phyloP scores from a whole-genome alignment of 2,113 vertebrate species.

The Labeo rohita region DNA sequence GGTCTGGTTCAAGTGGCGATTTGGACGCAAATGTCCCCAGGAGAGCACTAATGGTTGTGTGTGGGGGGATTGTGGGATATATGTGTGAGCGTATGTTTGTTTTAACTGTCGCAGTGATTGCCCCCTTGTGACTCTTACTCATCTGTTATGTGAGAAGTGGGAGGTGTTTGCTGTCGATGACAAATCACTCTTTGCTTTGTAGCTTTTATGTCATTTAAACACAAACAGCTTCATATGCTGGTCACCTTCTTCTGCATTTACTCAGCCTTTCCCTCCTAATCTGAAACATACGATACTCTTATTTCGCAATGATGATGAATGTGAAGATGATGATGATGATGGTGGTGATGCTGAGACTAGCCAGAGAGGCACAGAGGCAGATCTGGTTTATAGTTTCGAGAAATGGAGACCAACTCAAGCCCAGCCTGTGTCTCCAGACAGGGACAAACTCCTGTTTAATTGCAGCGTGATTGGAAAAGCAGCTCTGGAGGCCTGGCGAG shows the following conservation, averaged over 20 bases:
- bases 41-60: conserved; percentile 55
- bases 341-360: conserved; percentile 24
- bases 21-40: conserved; percentile 65
- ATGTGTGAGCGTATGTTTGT: conserved; percentile 54
- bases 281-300: conserved; percentile 11
- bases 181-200: conserved; percentile 61
- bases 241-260: conserved; percentile 32
- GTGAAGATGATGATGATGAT: conserved; percentile 20
- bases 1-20: conserved; percentile 65
- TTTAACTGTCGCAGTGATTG: conserved; percentile 57
- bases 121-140: conserved; percentile 61
- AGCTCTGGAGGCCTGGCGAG: conserved; percentile 65
- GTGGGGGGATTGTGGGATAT: conserved; percentile 53
- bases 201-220: conserved; percentile 40
- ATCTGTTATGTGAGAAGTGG: conserved; percentile 61
- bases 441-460: conserved; percentile 70
- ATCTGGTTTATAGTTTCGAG: conserved; percentile 60
- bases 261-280: not conserved
- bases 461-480: conserved; percentile 72
- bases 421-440: conserved; percentile 62
- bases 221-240: conserved; percentile 48
- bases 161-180: conserved; percentile 66
- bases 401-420: conserved; percentile 27
- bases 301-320: conserved; percentile 26
- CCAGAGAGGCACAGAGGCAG: conserved; percentile 45